Conservation (phyloP, 2,113 vertebrate genomes). For the Eretmochelys imbricata region DNA sequence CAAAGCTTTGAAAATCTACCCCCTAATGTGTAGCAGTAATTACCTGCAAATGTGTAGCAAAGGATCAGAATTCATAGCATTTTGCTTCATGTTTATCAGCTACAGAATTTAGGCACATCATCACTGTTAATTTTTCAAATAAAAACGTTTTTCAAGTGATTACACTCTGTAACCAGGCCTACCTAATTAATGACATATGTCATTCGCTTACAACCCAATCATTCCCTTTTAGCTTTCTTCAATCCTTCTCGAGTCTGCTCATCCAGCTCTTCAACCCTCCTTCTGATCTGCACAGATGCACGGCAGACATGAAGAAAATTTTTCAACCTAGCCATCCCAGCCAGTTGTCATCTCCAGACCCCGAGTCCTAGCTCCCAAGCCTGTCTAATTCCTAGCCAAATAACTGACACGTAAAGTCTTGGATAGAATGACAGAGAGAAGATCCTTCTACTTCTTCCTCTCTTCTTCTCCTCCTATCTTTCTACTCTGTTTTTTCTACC, state of each 20-base stretch:
- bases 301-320: not conserved
- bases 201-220: accelerated
- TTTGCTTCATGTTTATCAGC: not conserved
- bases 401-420: not conserved
- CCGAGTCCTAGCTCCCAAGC: not conserved
- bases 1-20: not conserved
- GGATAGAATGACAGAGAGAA: not conserved
- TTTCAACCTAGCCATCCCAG: not conserved
- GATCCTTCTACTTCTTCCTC: not conserved
- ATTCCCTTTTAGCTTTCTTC: not conserved
- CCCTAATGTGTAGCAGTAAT: not conserved
- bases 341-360: not conserved
- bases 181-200: not conserved
- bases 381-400: not conserved
- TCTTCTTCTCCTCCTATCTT: not conserved
- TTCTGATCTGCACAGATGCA: not conserved
- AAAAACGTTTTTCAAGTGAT: not conserved
- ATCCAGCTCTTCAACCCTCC: not conserved
- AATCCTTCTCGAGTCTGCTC: accelerated
- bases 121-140: not conserved
- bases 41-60: not conserved
- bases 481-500: not conserved
- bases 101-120: not conserved
- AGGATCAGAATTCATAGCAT: not conserved
- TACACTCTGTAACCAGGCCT: not conserved